Evolutionary conservation across 2,113 vertebrate species (phyloP).

Genomic region (Spea multiplicata): DNA sequence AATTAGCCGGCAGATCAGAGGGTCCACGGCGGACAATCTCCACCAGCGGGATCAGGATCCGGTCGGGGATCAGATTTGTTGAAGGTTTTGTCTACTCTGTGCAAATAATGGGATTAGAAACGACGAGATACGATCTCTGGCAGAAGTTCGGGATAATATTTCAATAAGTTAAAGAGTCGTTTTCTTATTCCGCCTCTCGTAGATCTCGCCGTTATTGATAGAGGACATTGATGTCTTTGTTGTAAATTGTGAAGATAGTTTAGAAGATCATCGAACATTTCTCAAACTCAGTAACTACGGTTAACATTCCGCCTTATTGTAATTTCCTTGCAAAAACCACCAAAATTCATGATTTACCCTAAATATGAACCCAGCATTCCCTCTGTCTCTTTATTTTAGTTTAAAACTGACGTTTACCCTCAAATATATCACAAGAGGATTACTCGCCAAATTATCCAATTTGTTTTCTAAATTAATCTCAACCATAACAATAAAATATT

Average conservation of each 20-base stretch:
- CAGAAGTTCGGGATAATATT: slow-evolving; percentile 38
- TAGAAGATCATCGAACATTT: too few species aligned
- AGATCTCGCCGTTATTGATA: slow-evolving; percentile 39
- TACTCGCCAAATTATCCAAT: not conserved
- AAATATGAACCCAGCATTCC: too few species aligned
- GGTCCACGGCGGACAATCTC: too few species aligned
- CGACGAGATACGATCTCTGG: slow-evolving; percentile 30
- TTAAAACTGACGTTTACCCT: too few species aligned
- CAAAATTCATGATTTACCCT: too few species aligned
- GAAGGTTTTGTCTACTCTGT: slow-evolving; percentile 10
- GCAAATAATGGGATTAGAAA: slow-evolving; percentile 41
- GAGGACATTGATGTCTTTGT: slow-evolving; percentile 39
- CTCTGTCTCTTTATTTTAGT: too few species aligned
- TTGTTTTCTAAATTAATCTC: slow-evolving; percentile 16
- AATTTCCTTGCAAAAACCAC: too few species aligned
- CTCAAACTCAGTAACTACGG: too few species aligned
- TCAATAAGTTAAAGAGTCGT: slow-evolving; percentile 41
- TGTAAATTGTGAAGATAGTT: slow-evolving; percentile 2
- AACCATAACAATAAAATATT: slow-evolving; percentile 26
- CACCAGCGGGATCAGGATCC: slow-evolving; percentile 12
- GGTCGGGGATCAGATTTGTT: slow-evolving; percentile 28
- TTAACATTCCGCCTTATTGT: too few species aligned
- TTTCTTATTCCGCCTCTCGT: slow-evolving; percentile 34
- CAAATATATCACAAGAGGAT: too few species aligned
- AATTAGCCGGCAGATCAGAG: slow-evolving; percentile 10